Percentiles rank a stretch among this genome's conserved stretches.
Conservation (phyloP, 2,797 vertebrate species). For the Zalophus californianus region DNA sequence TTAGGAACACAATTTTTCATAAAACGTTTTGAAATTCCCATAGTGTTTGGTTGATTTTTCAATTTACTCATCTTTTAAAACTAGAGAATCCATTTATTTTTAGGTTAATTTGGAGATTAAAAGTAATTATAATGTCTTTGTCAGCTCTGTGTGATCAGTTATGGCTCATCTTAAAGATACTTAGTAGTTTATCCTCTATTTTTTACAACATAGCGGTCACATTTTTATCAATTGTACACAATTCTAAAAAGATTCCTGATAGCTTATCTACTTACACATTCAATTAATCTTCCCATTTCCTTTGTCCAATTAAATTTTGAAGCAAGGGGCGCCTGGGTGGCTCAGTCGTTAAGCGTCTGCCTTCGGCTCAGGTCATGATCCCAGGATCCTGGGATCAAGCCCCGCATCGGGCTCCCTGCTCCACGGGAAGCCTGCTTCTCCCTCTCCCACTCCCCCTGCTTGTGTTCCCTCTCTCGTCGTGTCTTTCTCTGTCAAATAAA, state of each 20-base stretch:
- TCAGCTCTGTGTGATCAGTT: neutral
- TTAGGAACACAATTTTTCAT: neutral
- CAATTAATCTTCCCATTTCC: slow-evolving; percentile 41
- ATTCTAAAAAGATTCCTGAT: slow-evolving; percentile 13
- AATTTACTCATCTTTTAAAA: slow-evolving; percentile 29
- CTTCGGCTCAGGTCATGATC: no score
- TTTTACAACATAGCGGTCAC: neutral
- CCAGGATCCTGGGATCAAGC: no score
- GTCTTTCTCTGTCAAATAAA: no score
- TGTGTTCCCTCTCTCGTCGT: no score
- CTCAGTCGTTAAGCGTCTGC: no score
- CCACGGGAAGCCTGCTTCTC: no score
- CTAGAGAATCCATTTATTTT: neutral
- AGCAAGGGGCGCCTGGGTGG: neutral
- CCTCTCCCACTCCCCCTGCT: no score
- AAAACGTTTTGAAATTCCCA: slow-evolving; percentile 9
- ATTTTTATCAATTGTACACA: neutral
- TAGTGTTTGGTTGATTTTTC: slow-evolving; percentile 8
- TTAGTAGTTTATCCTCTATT: slow-evolving; percentile 24
- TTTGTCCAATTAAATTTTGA: slow-evolving; percentile 47
- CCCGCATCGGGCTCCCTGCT: no score
- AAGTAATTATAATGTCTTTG: neutral
- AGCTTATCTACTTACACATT: neutral
- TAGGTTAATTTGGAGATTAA: slow-evolving; percentile 19
- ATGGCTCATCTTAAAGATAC: slow-evolving; percentile 6